Base-by-base conservation (phyloP, 1,140 invertebrate genomes). In the Brachionus sp. region DNA sequence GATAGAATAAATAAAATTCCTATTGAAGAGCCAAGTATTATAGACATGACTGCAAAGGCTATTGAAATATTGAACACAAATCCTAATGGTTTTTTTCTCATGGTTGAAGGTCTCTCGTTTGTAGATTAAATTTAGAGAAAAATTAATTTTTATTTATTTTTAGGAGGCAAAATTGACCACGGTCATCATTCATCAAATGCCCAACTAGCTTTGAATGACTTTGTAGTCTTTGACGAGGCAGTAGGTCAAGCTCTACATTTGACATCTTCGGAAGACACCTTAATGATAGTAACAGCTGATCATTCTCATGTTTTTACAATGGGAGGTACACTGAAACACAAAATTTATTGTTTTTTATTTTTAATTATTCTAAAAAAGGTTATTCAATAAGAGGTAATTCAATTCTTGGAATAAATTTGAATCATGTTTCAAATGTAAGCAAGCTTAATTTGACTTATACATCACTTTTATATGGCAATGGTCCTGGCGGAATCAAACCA, bases 211-310 rank as follows among this genome's bases (percentile, higher is more conserved):
- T 87, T 97, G 0, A 88, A 91, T 70, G 95, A 98, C 88, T 92
- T 93, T 0, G 86, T 93, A 0, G 91, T 92, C n/a, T 91, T 98
- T 77, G 93, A 95, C 53, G 91, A 93, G 46, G 93, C 94, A 0
- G 77, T 84, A 25, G 70, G 35, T 37, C 29, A 46, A 44, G 84
- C 68, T 13, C n/a, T 84, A 50, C 46, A 73, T 5, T 16, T 68
- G 35, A 35, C 29, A 12, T 66, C 46, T 4, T 12, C 50, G 4
- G 16, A 84, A 29, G 92, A 96, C 70, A 96, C 95, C 0, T 88
- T 96, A 3, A 91, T 96, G 0, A 91, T 96, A n/a, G 94, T 97
- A 4, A 96, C 95, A 0, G 93, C 93, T 78, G 95, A 97, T 89
- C 95, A 97, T 87, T 92, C 90, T 0, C 90, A 91, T 85, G 87